Conservation (phyloP, 1,140 invertebrate genomes). For the Drosophila tropicalis region DNA sequence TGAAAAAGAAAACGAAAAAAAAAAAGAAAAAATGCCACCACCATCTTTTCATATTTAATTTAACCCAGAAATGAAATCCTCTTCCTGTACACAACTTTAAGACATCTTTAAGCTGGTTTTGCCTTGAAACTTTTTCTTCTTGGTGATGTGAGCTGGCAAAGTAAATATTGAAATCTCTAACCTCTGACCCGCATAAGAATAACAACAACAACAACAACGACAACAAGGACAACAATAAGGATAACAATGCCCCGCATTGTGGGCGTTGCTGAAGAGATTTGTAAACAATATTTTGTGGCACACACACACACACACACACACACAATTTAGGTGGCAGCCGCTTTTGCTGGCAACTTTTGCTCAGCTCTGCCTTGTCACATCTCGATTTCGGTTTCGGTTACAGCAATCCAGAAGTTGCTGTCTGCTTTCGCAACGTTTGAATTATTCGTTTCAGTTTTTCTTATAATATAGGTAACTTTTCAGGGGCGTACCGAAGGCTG, state of each 20-base stretch:
- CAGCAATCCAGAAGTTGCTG: constrained; percentile 32
- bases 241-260: constrained; percentile 74
- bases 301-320: constrained; percentile 54
- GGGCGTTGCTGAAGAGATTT: constrained; percentile 79
- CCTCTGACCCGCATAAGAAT: constrained; percentile 65
- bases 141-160: constrained; percentile 31
- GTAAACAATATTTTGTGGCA: constrained; percentile 80
- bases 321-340: constrained; percentile 63
- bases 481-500: not conserved
- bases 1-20: not conserved
- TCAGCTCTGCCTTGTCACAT: constrained; percentile 20
- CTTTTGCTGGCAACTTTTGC: constrained; percentile 34
- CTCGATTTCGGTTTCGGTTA: constrained; percentile 53
- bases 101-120: constrained; percentile 55
- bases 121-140: constrained; percentile 51
- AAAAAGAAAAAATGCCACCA: not conserved
- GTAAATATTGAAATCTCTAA: constrained; percentile 78
- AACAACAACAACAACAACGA: constrained; percentile 34
- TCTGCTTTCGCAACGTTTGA: constrained; percentile 39
- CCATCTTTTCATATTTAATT: constrained; percentile 57
- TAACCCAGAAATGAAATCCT: constrained; percentile 61
- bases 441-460: constrained; percentile 37
- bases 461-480: no score
- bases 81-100: constrained; percentile 59
- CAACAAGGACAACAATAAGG: constrained; percentile 36